phyloP scores from a whole-genome alignment of 2,113 vertebrate species.

The Tiliqua scincoides region DNA sequence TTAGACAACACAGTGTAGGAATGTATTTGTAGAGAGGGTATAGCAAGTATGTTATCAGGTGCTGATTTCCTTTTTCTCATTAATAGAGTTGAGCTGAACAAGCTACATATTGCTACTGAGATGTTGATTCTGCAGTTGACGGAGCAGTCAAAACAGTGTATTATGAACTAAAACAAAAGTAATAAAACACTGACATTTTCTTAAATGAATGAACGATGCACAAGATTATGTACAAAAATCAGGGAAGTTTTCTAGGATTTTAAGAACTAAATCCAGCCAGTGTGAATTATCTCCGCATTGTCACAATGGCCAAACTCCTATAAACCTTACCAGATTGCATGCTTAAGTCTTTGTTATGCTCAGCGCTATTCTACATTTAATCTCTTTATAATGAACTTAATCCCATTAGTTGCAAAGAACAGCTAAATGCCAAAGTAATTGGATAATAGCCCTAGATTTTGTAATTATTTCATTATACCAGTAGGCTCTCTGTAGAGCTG shows the following conservation, averaged over 20 bases:
- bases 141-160: not conserved
- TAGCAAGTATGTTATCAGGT: not conserved
- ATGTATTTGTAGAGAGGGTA: not conserved
- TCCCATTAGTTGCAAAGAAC: constrained; percentile 89
- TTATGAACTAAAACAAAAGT: not conserved
- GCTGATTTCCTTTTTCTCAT: not conserved
- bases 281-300: not conserved
- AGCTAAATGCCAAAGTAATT: constrained; percentile 90
- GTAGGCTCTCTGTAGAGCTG: constrained; percentile 58
- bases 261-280: not conserved
- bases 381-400: constrained; percentile 94
- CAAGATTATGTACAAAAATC: not conserved
- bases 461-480: constrained; percentile 75
- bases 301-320: constrained; percentile 57
- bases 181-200: not conserved
- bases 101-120: accelerated
- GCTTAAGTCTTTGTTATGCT: constrained; percentile 68
- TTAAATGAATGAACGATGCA: not conserved
- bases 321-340: constrained; percentile 56
- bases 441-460: constrained; percentile 82
- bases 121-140: not conserved
- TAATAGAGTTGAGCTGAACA: not conserved
- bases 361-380: constrained; percentile 81
- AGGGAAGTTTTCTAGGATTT: not conserved
- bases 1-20: not conserved